Evolutionary conservation across 2,797 vertebrate species (phyloP).

Genomic region (Graptemys geographica): DNA sequence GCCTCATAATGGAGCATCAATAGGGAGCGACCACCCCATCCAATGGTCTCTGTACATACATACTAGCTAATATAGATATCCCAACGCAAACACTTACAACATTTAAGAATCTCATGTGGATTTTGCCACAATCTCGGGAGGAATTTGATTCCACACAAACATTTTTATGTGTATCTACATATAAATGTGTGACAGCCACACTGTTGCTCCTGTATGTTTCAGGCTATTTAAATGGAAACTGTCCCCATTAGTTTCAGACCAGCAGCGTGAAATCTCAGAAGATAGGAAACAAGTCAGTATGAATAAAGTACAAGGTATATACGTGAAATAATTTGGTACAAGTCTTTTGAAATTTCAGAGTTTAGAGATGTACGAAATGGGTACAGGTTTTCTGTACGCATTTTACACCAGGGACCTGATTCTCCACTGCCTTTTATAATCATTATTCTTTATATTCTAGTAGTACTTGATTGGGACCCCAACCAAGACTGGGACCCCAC

Average conservation of each 20-base stretch:
- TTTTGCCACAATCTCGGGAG: not conserved
- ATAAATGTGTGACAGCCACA: not conserved
- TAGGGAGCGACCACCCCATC: not conserved
- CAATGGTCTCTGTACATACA: accelerated
- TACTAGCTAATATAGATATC: not conserved
- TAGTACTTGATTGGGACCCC: not conserved
- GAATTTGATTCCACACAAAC: not conserved
- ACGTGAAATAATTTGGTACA: constrained; percentile 30
- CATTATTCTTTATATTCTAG: not conserved
- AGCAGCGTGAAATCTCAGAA: constrained; percentile 38
- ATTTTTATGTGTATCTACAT: not conserved
- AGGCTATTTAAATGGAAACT: constrained; percentile 49
- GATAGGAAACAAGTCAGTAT: not conserved
- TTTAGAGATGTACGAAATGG: not conserved
- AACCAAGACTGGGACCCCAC: not conserved
- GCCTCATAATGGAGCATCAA: not conserved
- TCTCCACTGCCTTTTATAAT: accelerated
- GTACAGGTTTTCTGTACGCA: not conserved
- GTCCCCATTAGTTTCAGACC: constrained; percentile 4
- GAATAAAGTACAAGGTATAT: constrained; percentile 24
- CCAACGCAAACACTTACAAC: not conserved
- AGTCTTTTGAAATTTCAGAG: constrained; percentile 37
- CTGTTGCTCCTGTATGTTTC: not conserved
- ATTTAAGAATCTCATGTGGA: not conserved
- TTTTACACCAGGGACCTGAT: not conserved